Evolutionary conservation across 2,797 vertebrate species (phyloP).

Genomic region (Malacoctenus gilli): DNA sequence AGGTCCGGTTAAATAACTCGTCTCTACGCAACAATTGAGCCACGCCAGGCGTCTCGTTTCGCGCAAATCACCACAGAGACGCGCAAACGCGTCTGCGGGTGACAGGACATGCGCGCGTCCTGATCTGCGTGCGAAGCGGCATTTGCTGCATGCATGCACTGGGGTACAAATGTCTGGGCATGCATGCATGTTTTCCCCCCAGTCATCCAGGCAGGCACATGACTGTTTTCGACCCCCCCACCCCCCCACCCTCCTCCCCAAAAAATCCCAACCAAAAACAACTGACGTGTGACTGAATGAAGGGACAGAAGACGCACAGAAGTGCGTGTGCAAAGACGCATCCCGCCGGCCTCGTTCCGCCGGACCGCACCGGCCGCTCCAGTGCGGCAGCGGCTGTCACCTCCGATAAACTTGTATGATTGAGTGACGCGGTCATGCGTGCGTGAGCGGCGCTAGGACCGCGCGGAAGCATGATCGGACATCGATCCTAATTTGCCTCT

Average conservation of each 20-base stretch:
- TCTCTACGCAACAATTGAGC: slow-evolving; percentile 37
- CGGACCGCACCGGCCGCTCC: slow-evolving; percentile 5
- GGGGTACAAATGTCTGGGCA: slow-evolving; percentile 6
- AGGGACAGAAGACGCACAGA: slow-evolving; percentile 1
- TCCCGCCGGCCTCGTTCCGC: neutral
- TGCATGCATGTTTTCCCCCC: slow-evolving; percentile 25
- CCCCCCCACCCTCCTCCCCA: slow-evolving; percentile 4
- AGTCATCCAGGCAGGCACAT: too few species aligned
- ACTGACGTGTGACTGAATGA: slow-evolving; percentile 6
- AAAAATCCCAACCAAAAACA: too few species aligned
- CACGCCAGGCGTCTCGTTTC: slow-evolving; percentile 22
- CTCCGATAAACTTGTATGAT: slow-evolving; percentile 67
- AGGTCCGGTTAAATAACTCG: slow-evolving; percentile 1
- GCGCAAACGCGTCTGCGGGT: neutral
- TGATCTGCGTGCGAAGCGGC: neutral
- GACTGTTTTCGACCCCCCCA: slow-evolving; percentile 14
- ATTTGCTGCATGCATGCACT: slow-evolving; percentile 4
- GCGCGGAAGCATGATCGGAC: slow-evolving; percentile 38
- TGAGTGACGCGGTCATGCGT: slow-evolving; percentile 56
- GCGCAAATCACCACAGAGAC: neutral
- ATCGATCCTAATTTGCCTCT: slow-evolving; percentile 23
- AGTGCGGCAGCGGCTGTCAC: slow-evolving; percentile 51
- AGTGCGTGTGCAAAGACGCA: neutral
- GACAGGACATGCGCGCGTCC: neutral
- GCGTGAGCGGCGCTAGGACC: slow-evolving; percentile 58